Percentiles rank a stretch among this genome's conserved stretches.
Conservation (phyloP, 64 coral and sea anemone species). For the Actinia equina region DNA sequence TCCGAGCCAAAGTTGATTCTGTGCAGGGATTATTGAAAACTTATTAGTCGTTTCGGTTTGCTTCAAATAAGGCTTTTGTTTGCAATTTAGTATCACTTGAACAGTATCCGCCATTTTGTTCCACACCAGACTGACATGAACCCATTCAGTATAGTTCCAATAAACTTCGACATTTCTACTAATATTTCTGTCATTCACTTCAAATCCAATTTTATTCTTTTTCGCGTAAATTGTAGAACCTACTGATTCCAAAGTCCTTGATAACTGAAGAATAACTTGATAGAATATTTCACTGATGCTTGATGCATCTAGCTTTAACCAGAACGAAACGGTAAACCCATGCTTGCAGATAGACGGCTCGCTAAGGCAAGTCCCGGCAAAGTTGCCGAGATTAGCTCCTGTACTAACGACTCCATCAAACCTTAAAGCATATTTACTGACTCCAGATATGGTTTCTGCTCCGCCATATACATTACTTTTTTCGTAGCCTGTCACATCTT, state of each 20-base stretch:
- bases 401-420: conserved; percentile 40
- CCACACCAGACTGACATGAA: conserved; percentile 70
- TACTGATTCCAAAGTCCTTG: conserved; percentile 28
- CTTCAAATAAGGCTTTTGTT: not conserved
- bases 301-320: conserved; percentile 51
- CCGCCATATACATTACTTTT: conserved; percentile 27
- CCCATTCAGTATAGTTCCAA: conserved; percentile 54
- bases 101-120: conserved; percentile 51
- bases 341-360: conserved; percentile 55
- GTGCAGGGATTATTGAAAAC: conserved; percentile 7
- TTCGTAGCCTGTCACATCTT: not conserved
- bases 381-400: conserved; percentile 51
- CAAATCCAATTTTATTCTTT: conserved; percentile 24
- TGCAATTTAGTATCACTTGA: conserved; percentile 61
- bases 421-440: conserved; percentile 69
- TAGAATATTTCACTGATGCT: not conserved
- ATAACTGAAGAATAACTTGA: conserved; percentile 62
- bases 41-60: not conserved
- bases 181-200: conserved; percentile 45
- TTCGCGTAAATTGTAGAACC: conserved; percentile 56
- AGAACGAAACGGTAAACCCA: conserved; percentile 86
- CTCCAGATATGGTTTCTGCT: conserved; percentile 32
- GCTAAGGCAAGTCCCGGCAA: conserved; percentile 60
- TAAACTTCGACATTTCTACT: conserved; percentile 19
- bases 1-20: conserved; percentile 61